phyloP scores from a whole-genome alignment of 2,888 invertebrate genomes.

The Cryptocheilus praepositus region DNA sequence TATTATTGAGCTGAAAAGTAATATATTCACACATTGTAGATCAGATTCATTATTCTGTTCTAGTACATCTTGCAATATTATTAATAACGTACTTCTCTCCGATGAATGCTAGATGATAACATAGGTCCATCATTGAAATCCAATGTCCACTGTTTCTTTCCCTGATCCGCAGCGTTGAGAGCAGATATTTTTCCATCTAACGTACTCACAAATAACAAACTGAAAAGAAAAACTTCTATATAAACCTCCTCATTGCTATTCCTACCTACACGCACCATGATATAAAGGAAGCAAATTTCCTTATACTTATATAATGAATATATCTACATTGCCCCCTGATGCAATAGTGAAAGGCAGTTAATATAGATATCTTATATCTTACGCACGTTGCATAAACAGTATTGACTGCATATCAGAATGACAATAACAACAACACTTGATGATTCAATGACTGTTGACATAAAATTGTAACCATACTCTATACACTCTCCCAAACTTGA shows the following conservation, averaged over 20 bases:
- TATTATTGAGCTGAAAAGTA: slow-evolving; percentile 81
- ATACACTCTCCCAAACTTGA: too few relatives aligned
- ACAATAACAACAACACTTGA: too few relatives aligned
- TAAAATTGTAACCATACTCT: too few relatives aligned
- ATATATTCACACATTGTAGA: slow-evolving; percentile 6
- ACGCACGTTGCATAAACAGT: too few relatives aligned
- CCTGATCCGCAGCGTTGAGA: slow-evolving; percentile 82
- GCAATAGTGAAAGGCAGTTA: not conserved
- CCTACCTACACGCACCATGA: not conserved
- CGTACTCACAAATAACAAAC: slow-evolving; percentile 90
- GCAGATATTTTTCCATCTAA: slow-evolving; percentile 92
- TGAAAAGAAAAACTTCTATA: slow-evolving; percentile 68
- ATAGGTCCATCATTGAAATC: slow-evolving; percentile 86
- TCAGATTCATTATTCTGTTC: slow-evolving; percentile 13
- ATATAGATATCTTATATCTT: too few relatives aligned
- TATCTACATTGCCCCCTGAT: not conserved
- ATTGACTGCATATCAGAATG: too few relatives aligned
- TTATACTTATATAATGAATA: not conserved
- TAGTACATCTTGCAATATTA: not conserved
- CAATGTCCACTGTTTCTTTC: slow-evolving; percentile 86
- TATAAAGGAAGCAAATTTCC: too few relatives aligned
- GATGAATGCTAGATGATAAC: slow-evolving; percentile 92
- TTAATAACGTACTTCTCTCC: slow-evolving; percentile 82
- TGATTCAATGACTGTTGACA: too few relatives aligned
- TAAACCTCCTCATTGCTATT: not conserved